Base-by-base conservation (phyloP, 1,140 invertebrate species). In the Leptinotarsa texana region DNA sequence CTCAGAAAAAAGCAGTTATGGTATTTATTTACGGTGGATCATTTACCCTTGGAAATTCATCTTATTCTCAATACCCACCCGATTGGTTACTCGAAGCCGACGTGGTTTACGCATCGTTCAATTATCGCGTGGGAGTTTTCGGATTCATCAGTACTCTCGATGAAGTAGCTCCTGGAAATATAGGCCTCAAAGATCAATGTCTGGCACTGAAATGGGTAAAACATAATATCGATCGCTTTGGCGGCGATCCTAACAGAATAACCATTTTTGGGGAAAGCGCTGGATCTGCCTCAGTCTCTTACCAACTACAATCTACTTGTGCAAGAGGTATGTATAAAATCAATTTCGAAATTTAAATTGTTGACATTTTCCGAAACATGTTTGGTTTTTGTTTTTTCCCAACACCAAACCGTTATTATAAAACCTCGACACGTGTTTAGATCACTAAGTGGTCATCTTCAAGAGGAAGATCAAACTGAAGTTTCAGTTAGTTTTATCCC, bases 1-100 rank as follows among this genome's bases (percentile, higher is more conserved):
- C 33, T 15, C 18, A 21, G 33, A 70, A 70, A 22, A 22, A 65
- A 8, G 42, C 75, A 11, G 72, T 73, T 13, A 76, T 76, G 75
- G 89, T 94, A 1, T 95, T 89, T 89, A 89, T 95, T 22, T 91
- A 94, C 82, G 93, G 93, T 0, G 93, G 94, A 2, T 89, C 88
- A 3, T 93, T 93, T 76, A 86, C 89, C 11, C 86, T 87, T 72
- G 91, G 92, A 3, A 89, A 88, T 1, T 89, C 88, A n/a, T 89
- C 89, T 79, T 86, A 88, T 2, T 88, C 89, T 63, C 80, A 89
- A 0, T 91, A 91, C 79, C 90, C 90, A 0, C 90, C 91, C 0
- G 90, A 92, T 77, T 90, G 91, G 72, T 85, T 94, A 3, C 84
- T 91, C 1, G 86, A 89, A 4, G 89, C 92, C 13, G 88, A 90